A percentile compares a stretch with the other conserved stretches of the same genome.
Evolutionary conservation across 2,888 invertebrate genomes (phyloP).

Genomic region (Lutraria lutraria): DNA sequence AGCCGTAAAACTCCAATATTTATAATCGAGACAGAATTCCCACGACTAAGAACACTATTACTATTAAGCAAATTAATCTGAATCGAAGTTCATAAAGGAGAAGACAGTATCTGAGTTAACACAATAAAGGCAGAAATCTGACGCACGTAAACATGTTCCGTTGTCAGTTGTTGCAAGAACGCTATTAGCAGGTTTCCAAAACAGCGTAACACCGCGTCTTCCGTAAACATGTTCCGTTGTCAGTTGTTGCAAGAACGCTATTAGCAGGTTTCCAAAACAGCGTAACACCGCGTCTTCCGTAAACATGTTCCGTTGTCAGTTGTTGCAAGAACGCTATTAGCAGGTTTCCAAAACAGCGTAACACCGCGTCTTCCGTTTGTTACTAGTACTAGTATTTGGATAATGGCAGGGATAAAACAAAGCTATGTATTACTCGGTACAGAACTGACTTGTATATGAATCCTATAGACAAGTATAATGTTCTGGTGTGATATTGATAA

Average conservation of each 20-base stretch:
- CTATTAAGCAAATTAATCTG: constrained; percentile 1
- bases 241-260: background rate
- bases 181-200: background rate
- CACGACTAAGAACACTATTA: background rate
- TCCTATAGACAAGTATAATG: background rate
- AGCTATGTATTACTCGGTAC: background rate
- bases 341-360: background rate
- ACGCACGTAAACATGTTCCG: background rate
- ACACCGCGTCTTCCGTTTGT: background rate
- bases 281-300: background rate
- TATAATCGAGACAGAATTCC: constrained; percentile 6
- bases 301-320: background rate
- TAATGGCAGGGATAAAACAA: background rate
- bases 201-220: background rate
- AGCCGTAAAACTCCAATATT: background rate
- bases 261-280: background rate
- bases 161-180: background rate
- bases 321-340: background rate
- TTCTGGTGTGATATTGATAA: background rate
- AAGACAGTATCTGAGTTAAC: background rate
- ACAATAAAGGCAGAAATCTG: background rate
- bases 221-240: background rate
- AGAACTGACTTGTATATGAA: background rate
- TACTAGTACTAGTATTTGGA: background rate
- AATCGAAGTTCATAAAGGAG: background rate